Conservation (phyloP, 2,113 vertebrate species). For the Apaloderma vittatum region DNA sequence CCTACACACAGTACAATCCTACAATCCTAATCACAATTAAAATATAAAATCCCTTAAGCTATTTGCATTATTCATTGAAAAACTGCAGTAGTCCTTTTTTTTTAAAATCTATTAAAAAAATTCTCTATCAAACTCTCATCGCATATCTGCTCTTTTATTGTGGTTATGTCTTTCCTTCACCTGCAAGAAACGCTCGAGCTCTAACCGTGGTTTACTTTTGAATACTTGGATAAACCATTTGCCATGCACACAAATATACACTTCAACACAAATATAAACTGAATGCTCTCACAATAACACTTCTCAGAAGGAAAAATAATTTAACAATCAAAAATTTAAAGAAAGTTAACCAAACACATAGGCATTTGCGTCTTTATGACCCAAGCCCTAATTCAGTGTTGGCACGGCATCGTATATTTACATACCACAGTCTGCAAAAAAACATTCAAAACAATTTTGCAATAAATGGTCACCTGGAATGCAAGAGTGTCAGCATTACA, state of each 20-base stretch:
- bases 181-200: neutral
- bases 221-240: neutral
- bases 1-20: no score
- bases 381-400: neutral
- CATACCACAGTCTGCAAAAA: neutral
- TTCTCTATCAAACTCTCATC: neutral
- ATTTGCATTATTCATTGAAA: neutral
- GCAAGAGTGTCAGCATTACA: neutral
- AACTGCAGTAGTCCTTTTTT: neutral
- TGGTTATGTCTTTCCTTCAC: neutral
- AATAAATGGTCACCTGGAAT: neutral
- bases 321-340: neutral
- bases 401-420: neutral
- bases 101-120: accelerated
- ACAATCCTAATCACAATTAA: neutral
- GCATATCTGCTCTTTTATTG: neutral
- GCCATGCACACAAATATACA: no score
- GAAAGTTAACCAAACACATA: neutral
- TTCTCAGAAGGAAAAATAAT: neutral
- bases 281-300: neutral
- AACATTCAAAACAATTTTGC: neutral
- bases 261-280: neutral
- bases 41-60: neutral
- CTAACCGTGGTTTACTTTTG: neutral
- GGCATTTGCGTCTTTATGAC: neutral